These are phyloP conservation scores for Epinephelus lanceolatus DNA, from an alignment of 2,113 vertebrate genomes.

Conservation along the genomic window DNA sequence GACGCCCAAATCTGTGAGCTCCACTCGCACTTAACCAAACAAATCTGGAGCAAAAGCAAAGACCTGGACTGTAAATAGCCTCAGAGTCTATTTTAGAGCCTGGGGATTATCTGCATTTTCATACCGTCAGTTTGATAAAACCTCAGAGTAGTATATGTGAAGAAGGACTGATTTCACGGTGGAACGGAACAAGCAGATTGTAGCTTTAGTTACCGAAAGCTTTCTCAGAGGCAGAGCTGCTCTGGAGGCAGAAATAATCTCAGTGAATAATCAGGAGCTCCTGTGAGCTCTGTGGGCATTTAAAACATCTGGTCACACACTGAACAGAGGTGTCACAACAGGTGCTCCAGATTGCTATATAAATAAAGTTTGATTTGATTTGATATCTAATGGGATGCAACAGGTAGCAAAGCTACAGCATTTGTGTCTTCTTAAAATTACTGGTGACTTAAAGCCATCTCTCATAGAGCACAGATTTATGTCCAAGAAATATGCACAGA, in stretches of 20 bases:
- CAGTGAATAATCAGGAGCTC: neutral
- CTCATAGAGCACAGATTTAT: no score
- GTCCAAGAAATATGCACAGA: no score
- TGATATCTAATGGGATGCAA: no score
- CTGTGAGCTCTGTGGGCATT: neutral
- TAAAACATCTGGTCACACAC: neutral
- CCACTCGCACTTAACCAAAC: constrained; percentile 32
- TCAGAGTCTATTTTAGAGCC: constrained; percentile 18
- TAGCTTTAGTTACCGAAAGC: neutral
- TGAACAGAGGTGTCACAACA: no score
- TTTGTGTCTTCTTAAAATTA: no score
- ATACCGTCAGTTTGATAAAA: constrained; percentile 22
- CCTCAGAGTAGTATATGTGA: neutral
- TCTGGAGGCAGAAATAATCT: neutral
- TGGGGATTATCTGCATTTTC: constrained; percentile 48
- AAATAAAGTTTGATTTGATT: no score
- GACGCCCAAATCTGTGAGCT: constrained; percentile 35
- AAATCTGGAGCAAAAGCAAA: constrained; percentile 48
- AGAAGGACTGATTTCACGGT: constrained; percentile 16
- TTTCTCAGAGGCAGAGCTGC: neutral
- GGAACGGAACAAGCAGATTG: neutral
- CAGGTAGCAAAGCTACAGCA: no score
- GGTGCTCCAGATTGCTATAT: no score
- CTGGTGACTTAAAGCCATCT: no score
- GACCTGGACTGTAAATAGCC: constrained; percentile 45